Conservation (phyloP, 53 echinoderm and acorn worm species). For the Zoroaster sp. region DNA sequence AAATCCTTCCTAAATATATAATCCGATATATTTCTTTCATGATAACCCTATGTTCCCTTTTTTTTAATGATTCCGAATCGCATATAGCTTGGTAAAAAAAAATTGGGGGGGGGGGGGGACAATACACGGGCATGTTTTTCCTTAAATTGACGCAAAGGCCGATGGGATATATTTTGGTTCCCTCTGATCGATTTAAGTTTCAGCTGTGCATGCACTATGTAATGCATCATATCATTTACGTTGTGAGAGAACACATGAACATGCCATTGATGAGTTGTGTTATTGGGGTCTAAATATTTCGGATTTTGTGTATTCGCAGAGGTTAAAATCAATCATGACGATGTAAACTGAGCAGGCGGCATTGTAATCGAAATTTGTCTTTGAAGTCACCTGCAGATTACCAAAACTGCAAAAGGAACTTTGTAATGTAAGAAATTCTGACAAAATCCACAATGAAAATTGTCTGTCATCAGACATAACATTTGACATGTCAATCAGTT, state of each 20-base stretch:
- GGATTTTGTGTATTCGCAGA: not conserved
- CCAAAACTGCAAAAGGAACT: not conserved
- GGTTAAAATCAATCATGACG: not conserved
- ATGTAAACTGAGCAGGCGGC: not conserved
- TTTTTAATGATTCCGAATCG: not conserved
- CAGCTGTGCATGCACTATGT: too few species aligned
- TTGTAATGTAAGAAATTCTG: not conserved
- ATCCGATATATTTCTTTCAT: not conserved
- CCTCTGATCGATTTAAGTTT: constrained; percentile 10
- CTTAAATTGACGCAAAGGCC: not conserved
- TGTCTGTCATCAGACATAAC: too few species aligned
- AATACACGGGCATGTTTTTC: not conserved
- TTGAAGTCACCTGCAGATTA: not conserved
- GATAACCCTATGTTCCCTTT: not conserved
- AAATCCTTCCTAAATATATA: not conserved
- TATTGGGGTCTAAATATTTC: not conserved
- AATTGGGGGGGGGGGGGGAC: not conserved
- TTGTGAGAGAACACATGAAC: not conserved
- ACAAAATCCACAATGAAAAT: too few species aligned
- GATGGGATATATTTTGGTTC: constrained; percentile 30
- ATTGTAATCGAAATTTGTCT: not conserved
- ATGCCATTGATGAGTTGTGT: not conserved
- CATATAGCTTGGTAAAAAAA: not conserved
- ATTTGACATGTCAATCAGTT: too few species aligned
- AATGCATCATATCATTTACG: too few species aligned